These are phyloP conservation scores for Echinops telfairi DNA, from an alignment of 2,113 vertebrate species.

Conservation along the genomic window DNA sequence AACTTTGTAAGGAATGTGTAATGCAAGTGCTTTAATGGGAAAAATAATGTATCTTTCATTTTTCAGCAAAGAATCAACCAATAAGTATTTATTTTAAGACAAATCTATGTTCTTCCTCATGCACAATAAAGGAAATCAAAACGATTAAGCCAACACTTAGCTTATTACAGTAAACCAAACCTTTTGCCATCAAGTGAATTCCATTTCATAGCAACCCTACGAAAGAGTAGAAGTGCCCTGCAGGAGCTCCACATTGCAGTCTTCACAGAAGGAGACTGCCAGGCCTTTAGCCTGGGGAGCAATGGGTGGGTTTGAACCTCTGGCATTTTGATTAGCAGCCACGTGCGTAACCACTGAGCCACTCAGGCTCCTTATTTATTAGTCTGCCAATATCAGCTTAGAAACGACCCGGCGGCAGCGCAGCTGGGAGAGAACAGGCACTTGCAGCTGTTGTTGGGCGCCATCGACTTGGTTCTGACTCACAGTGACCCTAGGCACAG, in stretches of 20 bases:
- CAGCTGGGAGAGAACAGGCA: neutral
- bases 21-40: neutral
- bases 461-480: too few relatives aligned
- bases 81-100: constrained; percentile 62
- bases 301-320: neutral
- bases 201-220: neutral
- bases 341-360: neutral
- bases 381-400: neutral
- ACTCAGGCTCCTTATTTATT: neutral
- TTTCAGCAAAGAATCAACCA: constrained; percentile 46
- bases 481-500: too few relatives aligned
- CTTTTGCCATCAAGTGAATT: neutral
- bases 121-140: constrained; percentile 57
- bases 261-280: neutral
- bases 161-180: neutral
- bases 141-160: neutral
- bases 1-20: neutral
- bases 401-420: neutral
- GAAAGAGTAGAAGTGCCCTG: neutral
- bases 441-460: neutral
- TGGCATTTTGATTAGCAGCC: neutral
- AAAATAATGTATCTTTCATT: neutral
- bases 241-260: neutral
- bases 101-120: constrained; percentile 57
- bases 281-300: neutral